Conservation (phyloP, 2,797 vertebrate species). For the Sebastes itinus region DNA sequence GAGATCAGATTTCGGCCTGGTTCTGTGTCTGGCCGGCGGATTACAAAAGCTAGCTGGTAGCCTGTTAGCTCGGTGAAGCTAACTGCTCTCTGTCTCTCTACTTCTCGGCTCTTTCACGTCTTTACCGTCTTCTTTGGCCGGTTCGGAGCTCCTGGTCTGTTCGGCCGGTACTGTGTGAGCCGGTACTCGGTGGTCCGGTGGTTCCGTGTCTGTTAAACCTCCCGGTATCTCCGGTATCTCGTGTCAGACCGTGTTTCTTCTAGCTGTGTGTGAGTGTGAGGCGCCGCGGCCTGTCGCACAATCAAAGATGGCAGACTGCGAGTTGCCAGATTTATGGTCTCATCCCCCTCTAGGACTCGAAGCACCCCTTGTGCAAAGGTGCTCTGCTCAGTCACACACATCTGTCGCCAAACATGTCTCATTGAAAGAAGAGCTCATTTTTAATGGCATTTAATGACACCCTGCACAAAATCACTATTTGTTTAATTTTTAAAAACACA, state of each 20-base stretch:
- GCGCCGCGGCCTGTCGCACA: slow-evolving; percentile 86
- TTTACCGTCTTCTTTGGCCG: not conserved
- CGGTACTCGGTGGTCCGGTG: slow-evolving; percentile 42
- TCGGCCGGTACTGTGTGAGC: slow-evolving; percentile 42
- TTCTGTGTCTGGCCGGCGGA: slow-evolving; percentile 78
- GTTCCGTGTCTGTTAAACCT: slow-evolving; percentile 12
- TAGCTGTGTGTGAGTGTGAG: slow-evolving; percentile 72
- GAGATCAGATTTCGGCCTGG: slow-evolving; percentile 58
- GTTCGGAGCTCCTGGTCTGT: slow-evolving; percentile 15
- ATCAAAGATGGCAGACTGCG: slow-evolving; percentile 84
- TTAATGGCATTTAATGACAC: not conserved
- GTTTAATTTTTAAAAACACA: no score
- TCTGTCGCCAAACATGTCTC: not conserved
- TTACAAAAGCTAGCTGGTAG: slow-evolving; percentile 82
- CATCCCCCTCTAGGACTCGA: slow-evolving; percentile 8
- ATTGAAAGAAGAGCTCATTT: not conserved
- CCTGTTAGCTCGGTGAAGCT: slow-evolving; percentile 59
- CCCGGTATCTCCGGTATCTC: slow-evolving; percentile 38
- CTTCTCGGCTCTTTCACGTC: not conserved
- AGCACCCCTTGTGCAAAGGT: not conserved
- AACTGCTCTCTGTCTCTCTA: not conserved
- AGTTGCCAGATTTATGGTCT: slow-evolving; percentile 71
- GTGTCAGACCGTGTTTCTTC: slow-evolving; percentile 75
- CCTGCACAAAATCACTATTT: not conserved
- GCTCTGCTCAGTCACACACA: not conserved